Base-by-base conservation (phyloP, 2,113 vertebrate genomes). In the Eubucco bourcierii region DNA sequence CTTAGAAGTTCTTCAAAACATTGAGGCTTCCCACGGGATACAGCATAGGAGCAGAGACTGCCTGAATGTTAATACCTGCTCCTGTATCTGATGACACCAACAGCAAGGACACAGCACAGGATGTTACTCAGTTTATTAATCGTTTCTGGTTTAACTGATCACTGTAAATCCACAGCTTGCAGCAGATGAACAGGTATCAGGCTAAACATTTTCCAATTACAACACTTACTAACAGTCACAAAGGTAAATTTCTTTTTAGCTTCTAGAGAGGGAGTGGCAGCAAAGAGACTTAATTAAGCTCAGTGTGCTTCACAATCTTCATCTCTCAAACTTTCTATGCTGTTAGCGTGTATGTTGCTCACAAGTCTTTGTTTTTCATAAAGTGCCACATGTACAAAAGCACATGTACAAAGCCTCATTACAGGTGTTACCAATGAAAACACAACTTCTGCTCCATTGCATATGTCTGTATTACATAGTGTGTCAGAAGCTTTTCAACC, bases 401-500 rank as follows among this genome's bases (percentile, higher is more conserved):
- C 44, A 46, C 44, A 46, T 25, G 59, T 33, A 72, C 47, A 13
- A 20, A 18, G 17, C 53, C 53, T 74, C 34, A 55, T 5, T 24
- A 21, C 5, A 61, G 14, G 15, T 53, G 7, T 73, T 74, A 31
- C 8, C 44, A 19, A 70, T 24, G 33, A 47, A 86, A 86, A 56
- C 47, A 29, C 19, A 9, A 0, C 7, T 68, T 77, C 65, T 80
- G 11, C 44, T 64, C 44, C 55, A 4, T 6, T 67, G 23, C 9
- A 3, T 34, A 2, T 3, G 2, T 44, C 15, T 67, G 10, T 65
- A 6, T 33, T 1, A 1, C 19, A 6, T 13, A 8, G 9, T 19
- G 33, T 46, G 34, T 67, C 4, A 9, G 61, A 53, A 84, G 10
- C 65, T 87, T 46, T 31, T 53, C 41, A 39, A 34, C 18, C 33